These are phyloP conservation scores for Coptodon rendalli DNA, from an alignment of 2,113 vertebrate species.

Conservation along the genomic window DNA sequence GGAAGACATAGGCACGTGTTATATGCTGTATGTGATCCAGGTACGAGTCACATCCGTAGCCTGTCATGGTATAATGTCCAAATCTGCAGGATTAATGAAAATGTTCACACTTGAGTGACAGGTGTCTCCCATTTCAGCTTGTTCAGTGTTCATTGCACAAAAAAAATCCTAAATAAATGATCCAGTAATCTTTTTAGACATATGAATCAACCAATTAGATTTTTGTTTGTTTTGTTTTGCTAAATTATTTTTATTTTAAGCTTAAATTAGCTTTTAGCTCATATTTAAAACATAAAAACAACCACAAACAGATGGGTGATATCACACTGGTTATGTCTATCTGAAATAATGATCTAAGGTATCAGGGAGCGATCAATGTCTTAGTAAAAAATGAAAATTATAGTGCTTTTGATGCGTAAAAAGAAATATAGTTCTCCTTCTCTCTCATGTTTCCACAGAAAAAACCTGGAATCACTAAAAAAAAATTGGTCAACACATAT, in stretches of 20 bases:
- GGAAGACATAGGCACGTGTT: background rate
- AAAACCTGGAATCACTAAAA: background rate
- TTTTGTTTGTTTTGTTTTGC: background rate
- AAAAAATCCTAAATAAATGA: background rate
- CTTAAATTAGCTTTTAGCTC: background rate
- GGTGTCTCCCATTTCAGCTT: background rate
- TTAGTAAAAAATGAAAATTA: background rate
- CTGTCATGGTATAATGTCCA: background rate
- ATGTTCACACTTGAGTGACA: background rate
- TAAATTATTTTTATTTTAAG: too few relatives aligned
- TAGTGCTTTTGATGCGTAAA: background rate
- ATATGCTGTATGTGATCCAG: background rate
- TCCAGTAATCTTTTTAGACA: background rate
- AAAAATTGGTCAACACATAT: background rate
- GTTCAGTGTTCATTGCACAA: background rate
- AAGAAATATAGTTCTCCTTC: background rate
- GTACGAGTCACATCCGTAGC: background rate
- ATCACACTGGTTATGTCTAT: background rate
- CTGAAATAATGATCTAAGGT: background rate
- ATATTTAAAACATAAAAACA: background rate
- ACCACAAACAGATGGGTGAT: background rate
- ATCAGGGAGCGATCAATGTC: background rate
- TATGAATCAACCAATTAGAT: background rate
- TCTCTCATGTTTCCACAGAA: background rate
- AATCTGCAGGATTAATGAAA: background rate